Base-by-base conservation (phyloP, 2,797 vertebrate species). In the Scomberomorus guttatus region DNA sequence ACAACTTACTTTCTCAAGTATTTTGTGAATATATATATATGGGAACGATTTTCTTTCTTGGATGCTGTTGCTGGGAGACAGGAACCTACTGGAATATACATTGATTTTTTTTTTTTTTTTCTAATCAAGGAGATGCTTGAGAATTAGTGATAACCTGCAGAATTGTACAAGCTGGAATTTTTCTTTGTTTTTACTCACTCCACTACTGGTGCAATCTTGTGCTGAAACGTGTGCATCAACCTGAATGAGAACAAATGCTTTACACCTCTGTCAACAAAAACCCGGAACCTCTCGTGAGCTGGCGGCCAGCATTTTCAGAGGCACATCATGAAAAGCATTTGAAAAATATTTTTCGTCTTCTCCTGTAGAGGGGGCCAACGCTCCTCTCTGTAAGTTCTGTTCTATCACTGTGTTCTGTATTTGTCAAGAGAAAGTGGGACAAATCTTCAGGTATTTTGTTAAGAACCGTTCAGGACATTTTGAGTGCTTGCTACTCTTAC, bases 311-410 rank as follows among this genome's bases (percentile, higher is more conserved):
- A 66, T 76, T 64, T 48, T 59, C n/a, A 42, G 44, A 79, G 39
- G 20, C 22, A 32, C 65, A 39, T 80, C 56, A 17, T 39, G 37
- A 68, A n/a, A n/a, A 29, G 55, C 11, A n/a, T 54, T 70, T 37
- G 22, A 22, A 81, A 81, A 42, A 12, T 44, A 17, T 80, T 82
- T 82, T 32, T 3, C 14, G 0, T 70, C 50, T 79, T 59, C 22
- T 77, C 94, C 95, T 91, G 80, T 89, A 94, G 95, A 93, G 94
- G 95, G 95, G 54, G 92, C 90, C 90, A 90, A 72, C 67, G 77
- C 58, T 72, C 91, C 88, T 89, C 54, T 51, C 17, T 76, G 24
- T 34, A 55, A 24, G 12, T 58, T 42, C 22, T 13, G 70, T 22
- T 29, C 27, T 69, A 70, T 75, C 57, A 64, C 60, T 48, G 58